Conservation (phyloP, 2,797 vertebrate species). For the Lycodopsis pacificus region DNA sequence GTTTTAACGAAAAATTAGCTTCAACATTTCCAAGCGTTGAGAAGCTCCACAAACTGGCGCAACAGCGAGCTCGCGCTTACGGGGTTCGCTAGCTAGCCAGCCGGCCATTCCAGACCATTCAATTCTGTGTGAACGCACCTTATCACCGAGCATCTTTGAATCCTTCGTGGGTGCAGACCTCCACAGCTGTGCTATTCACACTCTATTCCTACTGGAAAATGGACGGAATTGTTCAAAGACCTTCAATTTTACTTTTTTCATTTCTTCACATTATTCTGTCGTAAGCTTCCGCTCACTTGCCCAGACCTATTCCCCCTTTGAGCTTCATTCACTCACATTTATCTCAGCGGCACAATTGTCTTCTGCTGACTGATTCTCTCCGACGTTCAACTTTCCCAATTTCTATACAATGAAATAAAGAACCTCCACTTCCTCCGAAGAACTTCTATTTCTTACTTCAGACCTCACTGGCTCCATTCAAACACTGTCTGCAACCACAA, state of each 20-base stretch:
- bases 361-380: conserved; percentile 32
- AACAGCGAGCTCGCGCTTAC: too few species aligned
- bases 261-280: conserved; percentile 25
- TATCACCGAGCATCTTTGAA: neutral
- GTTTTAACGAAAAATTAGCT: neutral
- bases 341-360: conserved; percentile 25
- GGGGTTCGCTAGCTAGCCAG: too few species aligned
- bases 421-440: neutral
- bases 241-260: conserved; percentile 23
- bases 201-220: neutral
- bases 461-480: conserved; percentile 31
- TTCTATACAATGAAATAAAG: conserved; percentile 23
- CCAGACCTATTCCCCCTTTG: conserved; percentile 16
- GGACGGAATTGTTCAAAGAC: conserved; percentile 21
- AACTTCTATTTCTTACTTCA: conserved; percentile 31
- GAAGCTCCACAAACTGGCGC: neutral
- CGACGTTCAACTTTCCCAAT: conserved; percentile 49
- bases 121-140: neutral
- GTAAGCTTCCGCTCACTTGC: conserved; percentile 18
- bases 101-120: neutral
- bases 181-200: neutral
- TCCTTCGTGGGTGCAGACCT: conserved; percentile 6
- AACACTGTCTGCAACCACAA: neutral
- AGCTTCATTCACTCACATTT: conserved; percentile 38
- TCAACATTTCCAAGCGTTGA: neutral